Evolutionary conservation across 2,797 vertebrate species (phyloP), one percentile per base, ranked within the genome.

Genomic region (Pantherophis vulpinus): DNA sequence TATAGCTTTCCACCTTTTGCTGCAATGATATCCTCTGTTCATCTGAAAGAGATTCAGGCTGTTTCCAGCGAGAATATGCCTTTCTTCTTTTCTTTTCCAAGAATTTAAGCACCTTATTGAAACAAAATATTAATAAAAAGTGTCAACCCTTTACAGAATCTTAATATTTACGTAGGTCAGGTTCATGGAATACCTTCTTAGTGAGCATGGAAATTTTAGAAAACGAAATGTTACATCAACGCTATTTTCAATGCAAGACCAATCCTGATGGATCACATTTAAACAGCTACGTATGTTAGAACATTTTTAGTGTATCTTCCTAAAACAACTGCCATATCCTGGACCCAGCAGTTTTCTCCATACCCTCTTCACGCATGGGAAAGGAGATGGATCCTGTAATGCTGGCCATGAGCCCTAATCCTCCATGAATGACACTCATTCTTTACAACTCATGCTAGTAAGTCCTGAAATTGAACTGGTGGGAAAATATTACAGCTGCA

Each of bases 1-100:
- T 93, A 96, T 98, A 97, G 42, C 98, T 97, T 93, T 99, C 98
- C 95, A 99, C 98, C 97, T 98, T 98, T 94, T 97, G 97, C 96
- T 98, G 98, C 42, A 99, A 97, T 95, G 98, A 98, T 14, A 95
- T 94, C 96, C 98, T 98, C 89, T 94, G 97, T 92, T 97, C 97
- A 96, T 99, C 98, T 0, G 98, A 98, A 95, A 99, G 97, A 94
- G 98, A 98, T 70, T 60, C 97, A 92, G 98, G 97, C 93, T 97
- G 97, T 95, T 98, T 98, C 98, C 98, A 98, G 91, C 97, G 88
- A 74, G 95, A 92, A 83, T 97, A 95, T 10, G 56, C 90, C 91
- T 95, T 97, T 79, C 95, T 98, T 47, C 97, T 98, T 92, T 8
- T 96, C 83, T 97, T 98, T 93, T 98, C 97, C 94, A 99, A 96